Percentiles rank a stretch among this genome's conserved stretches.
phyloP scores from a whole-genome alignment of 2,113 vertebrate genomes.

The human (Homo sapiens) region DNA sequence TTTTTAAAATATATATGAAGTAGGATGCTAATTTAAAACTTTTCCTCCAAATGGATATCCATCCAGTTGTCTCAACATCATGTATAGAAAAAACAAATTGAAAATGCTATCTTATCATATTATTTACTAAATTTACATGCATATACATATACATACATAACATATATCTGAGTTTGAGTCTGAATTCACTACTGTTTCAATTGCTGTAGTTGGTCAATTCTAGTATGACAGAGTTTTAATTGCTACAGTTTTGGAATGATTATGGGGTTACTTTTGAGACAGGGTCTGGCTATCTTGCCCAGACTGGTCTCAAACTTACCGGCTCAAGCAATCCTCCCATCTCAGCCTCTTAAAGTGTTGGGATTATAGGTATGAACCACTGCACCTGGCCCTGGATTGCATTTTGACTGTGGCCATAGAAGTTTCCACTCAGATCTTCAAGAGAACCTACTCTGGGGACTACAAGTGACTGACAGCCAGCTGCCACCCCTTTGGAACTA shows the following conservation, averaged over 20 bases:
- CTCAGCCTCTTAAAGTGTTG: too few species aligned
- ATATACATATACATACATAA: background rate
- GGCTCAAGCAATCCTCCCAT: too few species aligned
- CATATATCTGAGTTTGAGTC: background rate
- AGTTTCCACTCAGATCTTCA: background rate
- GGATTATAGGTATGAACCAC: too few species aligned
- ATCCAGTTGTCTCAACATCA: background rate
- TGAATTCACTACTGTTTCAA: background rate
- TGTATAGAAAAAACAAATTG: background rate
- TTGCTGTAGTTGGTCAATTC: background rate
- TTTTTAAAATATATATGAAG: background rate
- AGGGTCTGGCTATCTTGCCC: too few species aligned
- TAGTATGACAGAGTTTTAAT: background rate
- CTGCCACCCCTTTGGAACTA: background rate
- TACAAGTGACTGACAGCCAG: background rate
- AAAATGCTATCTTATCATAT: background rate
- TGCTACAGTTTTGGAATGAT: background rate
- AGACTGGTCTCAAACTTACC: too few species aligned
- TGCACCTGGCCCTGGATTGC: too few species aligned
- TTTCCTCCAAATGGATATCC: background rate
- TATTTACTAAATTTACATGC: background rate
- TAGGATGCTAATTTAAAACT: background rate
- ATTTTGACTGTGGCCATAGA: background rate
- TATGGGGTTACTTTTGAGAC: too few species aligned
- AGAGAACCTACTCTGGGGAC: background rate